A percentile compares a stretch with the other conserved stretches of the same genome.
Conservation (phyloP, 1,140 invertebrate genomes). For the Leptinotarsa lineolata region DNA sequence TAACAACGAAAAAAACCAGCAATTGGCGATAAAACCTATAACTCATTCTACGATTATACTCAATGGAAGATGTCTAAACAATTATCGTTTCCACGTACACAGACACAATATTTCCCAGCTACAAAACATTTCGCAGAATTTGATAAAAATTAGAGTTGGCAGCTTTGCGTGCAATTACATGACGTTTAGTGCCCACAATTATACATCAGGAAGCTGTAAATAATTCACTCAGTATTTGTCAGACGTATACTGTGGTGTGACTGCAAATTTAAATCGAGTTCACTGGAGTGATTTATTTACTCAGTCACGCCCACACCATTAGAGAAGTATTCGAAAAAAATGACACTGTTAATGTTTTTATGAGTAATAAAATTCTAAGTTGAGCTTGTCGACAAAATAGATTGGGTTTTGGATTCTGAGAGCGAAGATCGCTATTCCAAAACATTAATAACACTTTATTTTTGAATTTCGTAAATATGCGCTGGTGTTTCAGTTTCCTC, state of each 20-base stretch:
- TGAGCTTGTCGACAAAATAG: neutral
- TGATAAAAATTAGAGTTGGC: constrained; percentile 28
- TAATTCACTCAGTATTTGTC: constrained; percentile 30
- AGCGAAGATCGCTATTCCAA: neutral
- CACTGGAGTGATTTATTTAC: neutral
- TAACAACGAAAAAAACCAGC: no score
- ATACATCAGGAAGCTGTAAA: constrained; percentile 31
- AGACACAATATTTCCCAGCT: neutral
- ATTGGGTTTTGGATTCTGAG: neutral
- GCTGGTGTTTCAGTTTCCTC: no score
- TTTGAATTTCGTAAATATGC: neutral
- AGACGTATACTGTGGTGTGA: neutral
- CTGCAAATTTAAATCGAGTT: constrained; percentile 3
- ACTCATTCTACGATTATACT: no score
- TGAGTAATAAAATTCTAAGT: neutral
- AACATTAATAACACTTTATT: neutral
- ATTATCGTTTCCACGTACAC: no score
- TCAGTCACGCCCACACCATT: neutral
- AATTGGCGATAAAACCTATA: no score
- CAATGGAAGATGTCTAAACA: no score
- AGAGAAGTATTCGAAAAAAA: neutral
- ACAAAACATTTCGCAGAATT: constrained; percentile 20
- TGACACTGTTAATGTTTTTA: neutral
- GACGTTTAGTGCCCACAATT: constrained; percentile 29
- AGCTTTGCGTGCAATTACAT: constrained; percentile 29